Evolutionary conservation across 2,888 invertebrate species (phyloP), one percentile per base, ranked within the genome.

Genomic region (Gymnocheta viridis): DNA sequence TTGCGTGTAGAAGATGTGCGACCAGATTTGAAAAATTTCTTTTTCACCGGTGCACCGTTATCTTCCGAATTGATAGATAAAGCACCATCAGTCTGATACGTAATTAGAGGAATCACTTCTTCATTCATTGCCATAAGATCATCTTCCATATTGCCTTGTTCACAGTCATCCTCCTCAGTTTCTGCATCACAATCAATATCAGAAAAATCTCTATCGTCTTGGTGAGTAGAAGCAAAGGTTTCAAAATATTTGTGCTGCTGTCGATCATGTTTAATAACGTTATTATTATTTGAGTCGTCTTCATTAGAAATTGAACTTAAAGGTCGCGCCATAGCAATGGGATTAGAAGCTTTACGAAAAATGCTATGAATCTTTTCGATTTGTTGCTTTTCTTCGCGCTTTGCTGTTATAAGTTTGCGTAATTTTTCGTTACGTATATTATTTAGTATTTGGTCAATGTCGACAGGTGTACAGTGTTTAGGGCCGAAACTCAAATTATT

Each of bases 11-110:
- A 85, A 38, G 88, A 88, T 1, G 87, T 86, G 0, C 79, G 77
- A 0, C 90, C 90, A 0, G 91, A 90, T 81, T 91, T 92, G 47
- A 91, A 92, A 79, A 91, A 92, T 85, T 91, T 91, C 2, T 88
- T 88, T 27, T 89, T 89, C 10, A 82, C 77, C 4, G 85, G 66
- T 0, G 82, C 78, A 0, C 77, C 76, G 4, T 79, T 66, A 4
- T 86, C 86, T 4, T 73, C 67, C 0, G 83, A 38, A 49, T 82
- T 82, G n/a, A 67, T n/a, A 41, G 35, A 77, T 10, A 86, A 2
- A 80, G 85, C 14, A 81, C 73, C 27, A 32, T 66, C 17, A 35
- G 62, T 12, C 35, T 82, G 29, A 54, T 85, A 41, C 12, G 60
- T 74, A 19, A 88, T 89, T n/a, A 88, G 54, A 0, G 89, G 88